Evolutionary conservation across 2,888 invertebrate species (phyloP), one percentile per base, ranked within the genome.

Genomic region (Malacosoma neustria): DNA sequence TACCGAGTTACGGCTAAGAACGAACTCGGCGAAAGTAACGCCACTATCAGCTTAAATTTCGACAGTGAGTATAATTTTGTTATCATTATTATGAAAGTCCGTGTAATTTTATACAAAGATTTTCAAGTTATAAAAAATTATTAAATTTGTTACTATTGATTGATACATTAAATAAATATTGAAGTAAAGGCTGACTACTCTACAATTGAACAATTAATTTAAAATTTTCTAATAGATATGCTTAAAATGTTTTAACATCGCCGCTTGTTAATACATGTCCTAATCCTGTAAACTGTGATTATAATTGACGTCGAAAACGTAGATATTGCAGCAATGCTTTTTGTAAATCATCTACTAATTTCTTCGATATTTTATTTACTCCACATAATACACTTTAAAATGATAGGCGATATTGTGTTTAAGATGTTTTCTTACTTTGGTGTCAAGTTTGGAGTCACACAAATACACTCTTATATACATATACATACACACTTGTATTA

Each of bases 1-100:
- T 97, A 97, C 87, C 93, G 96, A 88, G 96, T 97, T 63, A 96
- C 95, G 64, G 97, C 97, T 64, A 98, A 98, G 88, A 98, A 97
- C 88, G 96, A 97, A 87, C 91, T 97, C 64, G 98, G 98, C 74
- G 98, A 98, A 86, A 96, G 96, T 75, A 97, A 97, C 80, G 97
- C 97, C 46, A 97, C 97, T 48, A 96, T 97, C 84, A 97, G 97
- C 87, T 92, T 98, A 63, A 98, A 98, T 88, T 97, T 98, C 89
- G 97, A 97, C 92, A 97, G 98, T 98, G 90, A 95, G 96, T 94
- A 50, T 38, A 43, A 42, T 46, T 54, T 43, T 6, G 13, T 9
- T 32, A 32, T 9, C 32, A 2, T n/a, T n/a, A n/a, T n/a, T n/a
- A n/a, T n/a, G n/a, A n/a, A n/a, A n/a, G n/a, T n/a, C n/a, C n/a